Conservation (phyloP, 1,140 invertebrate genomes). For the Stenopsyche tienmushanensis region DNA sequence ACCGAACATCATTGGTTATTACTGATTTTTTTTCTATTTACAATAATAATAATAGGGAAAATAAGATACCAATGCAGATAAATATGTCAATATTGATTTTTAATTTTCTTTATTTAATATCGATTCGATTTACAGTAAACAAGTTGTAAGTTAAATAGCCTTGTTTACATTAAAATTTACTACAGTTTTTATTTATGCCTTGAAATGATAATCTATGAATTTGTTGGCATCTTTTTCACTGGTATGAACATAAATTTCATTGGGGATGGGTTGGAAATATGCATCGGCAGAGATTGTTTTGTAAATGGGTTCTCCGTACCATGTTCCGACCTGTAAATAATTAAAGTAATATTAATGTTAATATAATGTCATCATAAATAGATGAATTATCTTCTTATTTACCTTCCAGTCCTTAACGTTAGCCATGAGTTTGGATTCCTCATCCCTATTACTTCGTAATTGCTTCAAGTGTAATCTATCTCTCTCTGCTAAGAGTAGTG, state of each 20-base stretch:
- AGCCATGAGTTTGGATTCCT: slow-evolving; percentile 83
- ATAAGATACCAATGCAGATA: no score
- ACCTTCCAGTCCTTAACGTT: slow-evolving; percentile 84
- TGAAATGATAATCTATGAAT: no score
- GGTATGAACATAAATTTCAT: slow-evolving; percentile 72
- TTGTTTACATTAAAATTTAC: no score
- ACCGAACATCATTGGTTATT: no score
- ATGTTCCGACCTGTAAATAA: slow-evolving; percentile 70
- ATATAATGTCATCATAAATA: background rate
- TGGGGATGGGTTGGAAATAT: slow-evolving; percentile 61
- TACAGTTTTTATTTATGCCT: no score
- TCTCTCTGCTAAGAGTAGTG: slow-evolving; percentile 76
- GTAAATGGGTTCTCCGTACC: slow-evolving; percentile 79
- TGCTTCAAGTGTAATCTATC: slow-evolving; percentile 83
- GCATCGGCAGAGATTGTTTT: slow-evolving; percentile 59
- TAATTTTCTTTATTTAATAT: no score
- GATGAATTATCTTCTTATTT: slow-evolving; percentile 17
- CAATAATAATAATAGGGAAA: no score
- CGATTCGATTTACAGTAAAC: no score
- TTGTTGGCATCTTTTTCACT: background rate
- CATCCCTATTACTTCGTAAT: slow-evolving; percentile 75
- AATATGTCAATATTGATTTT: no score
- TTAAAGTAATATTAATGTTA: background rate
- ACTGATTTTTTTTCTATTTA: no score
- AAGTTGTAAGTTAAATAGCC: no score